Evolutionary conservation across 2,888 invertebrate genomes (phyloP), one percentile per base, ranked within the genome.

Genomic region (Scaptomyza reducta): DNA sequence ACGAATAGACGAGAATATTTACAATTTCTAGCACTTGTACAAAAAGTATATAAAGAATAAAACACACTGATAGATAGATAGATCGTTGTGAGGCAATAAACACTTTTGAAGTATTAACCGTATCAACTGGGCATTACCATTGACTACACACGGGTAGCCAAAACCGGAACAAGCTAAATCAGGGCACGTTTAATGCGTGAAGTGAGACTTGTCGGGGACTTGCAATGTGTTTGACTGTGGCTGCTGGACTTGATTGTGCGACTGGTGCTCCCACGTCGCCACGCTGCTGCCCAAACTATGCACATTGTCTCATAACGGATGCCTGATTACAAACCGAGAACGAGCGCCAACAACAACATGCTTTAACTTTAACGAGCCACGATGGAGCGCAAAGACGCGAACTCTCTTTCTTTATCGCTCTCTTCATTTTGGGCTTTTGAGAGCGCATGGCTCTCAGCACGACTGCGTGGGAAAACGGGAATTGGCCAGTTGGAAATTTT

Each of bases 231-330:
- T 70, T 71, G 78, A 74, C 74, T 77, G 78, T 45, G 74, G 78
- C 74, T 74, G 78, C 78, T 77, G 78, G 78, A 74, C 73, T 74
- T 74, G 73, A 77, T 77, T 77, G 73, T 59, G 74, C 78, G 78
- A 74, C 68, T 77, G 67, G 45, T 47, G 66, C 73, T 60, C 54
- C 73, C 77, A 66, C 66, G 50, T 55, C 46, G 73, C 50, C 44
- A 54, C 38, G 70, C 38, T 58, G 73, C 27, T 61, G 66, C 58
- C 61, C 77, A 41, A 66, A 66, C 74, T 74, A 72, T 77, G 74
- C 78, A 77, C 78, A 74, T 77, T 74, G 74, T 74, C 74, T 74
- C 74, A 77, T 74, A 74, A 73, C 77, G 74, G 74, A 77, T 74
- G 74, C 74, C 74, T 77, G 78, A 74, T 74, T 77, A 73, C 78